phyloP scores from a whole-genome alignment of 2,797 vertebrate species.

The Harpagifer antarcticus region DNA sequence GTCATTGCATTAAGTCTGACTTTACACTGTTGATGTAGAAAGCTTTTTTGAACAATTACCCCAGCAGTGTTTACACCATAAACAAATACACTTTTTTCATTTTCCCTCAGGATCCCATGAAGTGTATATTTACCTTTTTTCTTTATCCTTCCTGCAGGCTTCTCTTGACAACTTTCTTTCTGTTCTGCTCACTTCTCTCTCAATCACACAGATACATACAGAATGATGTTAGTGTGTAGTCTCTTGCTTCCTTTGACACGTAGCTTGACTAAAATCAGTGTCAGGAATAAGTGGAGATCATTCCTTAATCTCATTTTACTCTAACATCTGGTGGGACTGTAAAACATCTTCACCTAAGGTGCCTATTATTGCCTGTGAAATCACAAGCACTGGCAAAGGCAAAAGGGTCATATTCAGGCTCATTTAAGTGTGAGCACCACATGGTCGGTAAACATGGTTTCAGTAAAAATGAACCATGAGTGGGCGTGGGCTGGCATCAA shows the following conservation, averaged over 20 bases:
- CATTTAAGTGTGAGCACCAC: constrained; percentile 1
- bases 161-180: constrained; percentile 33
- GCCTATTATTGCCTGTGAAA: not conserved
- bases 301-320: constrained; percentile 5
- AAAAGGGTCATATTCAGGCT: constrained; percentile 3
- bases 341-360: not conserved
- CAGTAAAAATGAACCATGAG: constrained; percentile 18
- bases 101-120: constrained; percentile 45
- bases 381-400: not conserved
- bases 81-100: constrained; percentile 71
- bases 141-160: constrained; percentile 34
- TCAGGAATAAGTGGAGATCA: not conserved
- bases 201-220: constrained; percentile 1
- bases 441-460: constrained; percentile 4
- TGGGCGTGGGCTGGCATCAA: constrained; percentile 23
- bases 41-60: constrained; percentile 24
- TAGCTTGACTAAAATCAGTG: constrained; percentile 6
- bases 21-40: constrained; percentile 25
- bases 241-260: not conserved
- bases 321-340: not conserved
- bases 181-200: constrained; percentile 8
- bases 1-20: not conserved
- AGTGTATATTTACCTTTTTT: constrained; percentile 66
- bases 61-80: constrained; percentile 37
- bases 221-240: constrained; percentile 1